A percentile compares a stretch with the other conserved stretches of the same genome.
Evolutionary conservation across 2,113 vertebrate genomes (phyloP).

Genomic region (Syngnathus scovelli): DNA sequence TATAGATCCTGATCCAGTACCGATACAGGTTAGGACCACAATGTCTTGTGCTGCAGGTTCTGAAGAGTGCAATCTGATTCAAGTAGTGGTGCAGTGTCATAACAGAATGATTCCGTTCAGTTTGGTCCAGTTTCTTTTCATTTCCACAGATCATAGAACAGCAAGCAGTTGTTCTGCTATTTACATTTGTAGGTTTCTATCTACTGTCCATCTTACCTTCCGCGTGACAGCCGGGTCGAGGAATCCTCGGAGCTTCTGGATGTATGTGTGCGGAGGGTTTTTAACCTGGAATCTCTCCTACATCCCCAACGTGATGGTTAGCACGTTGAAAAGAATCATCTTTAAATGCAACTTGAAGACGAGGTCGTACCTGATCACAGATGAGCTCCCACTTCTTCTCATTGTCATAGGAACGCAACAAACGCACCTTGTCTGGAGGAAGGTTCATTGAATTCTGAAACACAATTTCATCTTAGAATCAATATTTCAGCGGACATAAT

Average conservation of each 20-base stretch:
- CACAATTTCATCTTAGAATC: constrained; percentile 9
- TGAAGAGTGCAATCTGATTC: too few relatives aligned
- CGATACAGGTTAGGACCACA: too few relatives aligned
- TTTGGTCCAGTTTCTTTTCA: too few relatives aligned
- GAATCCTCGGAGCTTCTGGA: constrained; percentile 89
- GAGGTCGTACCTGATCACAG: constrained; percentile 83
- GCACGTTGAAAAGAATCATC: background rate
- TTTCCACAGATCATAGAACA: background rate
- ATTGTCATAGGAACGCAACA: constrained; percentile 90
- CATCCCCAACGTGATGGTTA: constrained; percentile 11
- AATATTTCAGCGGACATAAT: background rate
- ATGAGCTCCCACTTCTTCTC: constrained; percentile 87
- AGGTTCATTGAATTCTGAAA: constrained; percentile 94
- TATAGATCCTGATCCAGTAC: too few relatives aligned
- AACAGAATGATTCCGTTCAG: too few relatives aligned
- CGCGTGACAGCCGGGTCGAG: constrained; percentile 86
- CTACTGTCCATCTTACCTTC: constrained; percentile 71
- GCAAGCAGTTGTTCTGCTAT: background rate
- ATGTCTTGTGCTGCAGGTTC: too few relatives aligned
- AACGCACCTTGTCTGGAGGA: constrained; percentile 89
- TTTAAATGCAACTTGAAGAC: background rate
- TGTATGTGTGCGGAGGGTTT: constrained; percentile 91
- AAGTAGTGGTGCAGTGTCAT: too few relatives aligned
- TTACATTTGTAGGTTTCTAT: too few relatives aligned
- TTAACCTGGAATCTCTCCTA: constrained; percentile 96